Percentiles rank a stretch among this genome's conserved stretches.
Evolutionary conservation across 2,113 vertebrate genomes (phyloP).

Genomic region (Peromyscus leucopus): DNA sequence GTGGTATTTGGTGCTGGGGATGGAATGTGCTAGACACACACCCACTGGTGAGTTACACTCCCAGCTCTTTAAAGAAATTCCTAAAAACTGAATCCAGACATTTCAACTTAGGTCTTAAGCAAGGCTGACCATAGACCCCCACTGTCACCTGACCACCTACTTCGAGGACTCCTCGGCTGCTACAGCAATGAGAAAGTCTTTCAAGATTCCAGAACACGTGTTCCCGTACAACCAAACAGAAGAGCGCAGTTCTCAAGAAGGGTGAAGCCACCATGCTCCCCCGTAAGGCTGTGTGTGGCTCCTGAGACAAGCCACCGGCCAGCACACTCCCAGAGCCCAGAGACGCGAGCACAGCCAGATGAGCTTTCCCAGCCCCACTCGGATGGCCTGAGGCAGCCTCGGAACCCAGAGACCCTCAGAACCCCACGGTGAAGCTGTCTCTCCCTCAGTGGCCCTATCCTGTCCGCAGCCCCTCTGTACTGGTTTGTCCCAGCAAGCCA

Average conservation of each 20-base stretch:
- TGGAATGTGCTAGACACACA: neutral
- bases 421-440: neutral
- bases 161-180: neutral
- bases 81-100: neutral
- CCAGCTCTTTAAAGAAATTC: neutral
- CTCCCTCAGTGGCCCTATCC: accelerated
- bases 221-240: neutral
- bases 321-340: neutral
- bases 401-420: neutral
- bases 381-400: neutral
- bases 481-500: accelerated
- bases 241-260: neutral
- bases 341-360: neutral
- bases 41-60: neutral
- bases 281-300: neutral
- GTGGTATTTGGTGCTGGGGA: neutral
- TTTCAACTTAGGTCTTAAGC: neutral
- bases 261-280: accelerated
- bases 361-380: neutral
- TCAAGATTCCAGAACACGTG: neutral
- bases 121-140: neutral
- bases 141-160: neutral
- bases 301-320: neutral
- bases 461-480: neutral
- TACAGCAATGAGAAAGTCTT: neutral